phyloP scores from a whole-genome alignment of 2,888 invertebrate genomes.

The Pilophorus perplexus region DNA sequence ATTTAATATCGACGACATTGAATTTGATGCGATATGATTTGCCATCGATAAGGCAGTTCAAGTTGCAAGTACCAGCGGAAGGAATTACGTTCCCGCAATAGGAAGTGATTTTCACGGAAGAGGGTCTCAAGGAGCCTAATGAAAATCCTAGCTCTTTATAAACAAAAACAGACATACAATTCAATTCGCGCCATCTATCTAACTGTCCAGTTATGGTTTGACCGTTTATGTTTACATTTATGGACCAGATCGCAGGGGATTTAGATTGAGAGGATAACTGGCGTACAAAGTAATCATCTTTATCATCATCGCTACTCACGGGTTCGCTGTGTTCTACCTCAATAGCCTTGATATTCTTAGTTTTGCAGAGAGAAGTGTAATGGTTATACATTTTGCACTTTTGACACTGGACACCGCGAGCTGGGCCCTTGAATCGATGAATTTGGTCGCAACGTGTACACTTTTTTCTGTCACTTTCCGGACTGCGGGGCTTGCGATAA shows the following conservation, averaged over 20 bases:
- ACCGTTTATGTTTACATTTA: background rate
- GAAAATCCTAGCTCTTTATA: background rate
- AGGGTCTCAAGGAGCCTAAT: background rate
- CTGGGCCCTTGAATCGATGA: constrained; percentile 10
- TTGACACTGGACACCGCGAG: constrained; percentile 8
- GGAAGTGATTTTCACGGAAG: constrained; percentile 8
- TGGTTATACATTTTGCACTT: background rate
- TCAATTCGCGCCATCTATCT: constrained; percentile 12
- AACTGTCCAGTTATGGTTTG: background rate
- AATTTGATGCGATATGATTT: background rate
- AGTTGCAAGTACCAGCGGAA: background rate
- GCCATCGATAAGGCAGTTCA: background rate
- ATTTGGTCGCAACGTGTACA: constrained; percentile 6
- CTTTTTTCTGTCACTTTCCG: background rate
- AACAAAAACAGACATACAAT: constrained; percentile 11
- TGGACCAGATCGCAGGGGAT: background rate
- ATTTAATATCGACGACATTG: constrained; percentile 3
- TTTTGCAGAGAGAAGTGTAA: background rate
- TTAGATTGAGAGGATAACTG: background rate
- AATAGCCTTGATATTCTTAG: background rate
- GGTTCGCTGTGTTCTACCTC: background rate
- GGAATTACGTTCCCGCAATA: background rate
- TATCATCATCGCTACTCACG: too few relatives aligned
- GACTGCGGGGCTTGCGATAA: background rate
- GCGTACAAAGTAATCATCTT: constrained; percentile 6